A percentile compares a stretch with the other conserved stretches of the same genome.
Evolutionary conservation across 2,797 vertebrate genomes (phyloP).

Genomic region (Coregonus sp.): DNA sequence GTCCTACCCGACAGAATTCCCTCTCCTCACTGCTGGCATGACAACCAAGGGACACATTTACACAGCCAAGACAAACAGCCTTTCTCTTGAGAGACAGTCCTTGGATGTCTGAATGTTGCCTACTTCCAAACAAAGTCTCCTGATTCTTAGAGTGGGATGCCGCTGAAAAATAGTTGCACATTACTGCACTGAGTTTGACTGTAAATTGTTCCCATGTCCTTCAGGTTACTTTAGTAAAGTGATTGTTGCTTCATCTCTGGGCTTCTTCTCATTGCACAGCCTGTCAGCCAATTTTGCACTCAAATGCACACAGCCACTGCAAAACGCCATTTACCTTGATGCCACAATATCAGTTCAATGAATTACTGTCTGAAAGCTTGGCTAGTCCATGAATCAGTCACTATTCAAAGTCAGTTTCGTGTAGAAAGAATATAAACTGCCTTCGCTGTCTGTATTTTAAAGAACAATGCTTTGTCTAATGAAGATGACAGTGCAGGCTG

Average conservation of each 20-base stretch:
- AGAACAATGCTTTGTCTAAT: background rate
- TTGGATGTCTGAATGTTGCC: background rate
- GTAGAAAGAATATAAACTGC: constrained; percentile 32
- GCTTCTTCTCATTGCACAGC: background rate
- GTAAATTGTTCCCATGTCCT: background rate
- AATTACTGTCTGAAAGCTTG: constrained; percentile 14
- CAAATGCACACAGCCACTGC: constrained; percentile 23
- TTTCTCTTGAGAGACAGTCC: background rate
- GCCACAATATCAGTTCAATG: constrained; percentile 27
- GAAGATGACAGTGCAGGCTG: background rate
- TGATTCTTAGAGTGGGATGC: background rate
- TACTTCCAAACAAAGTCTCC: background rate
- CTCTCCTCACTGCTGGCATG: background rate
- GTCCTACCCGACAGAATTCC: background rate
- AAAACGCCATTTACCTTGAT: constrained; percentile 41
- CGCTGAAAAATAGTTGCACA: background rate
- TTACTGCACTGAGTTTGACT: constrained; percentile 4
- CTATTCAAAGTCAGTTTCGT: constrained; percentile 23
- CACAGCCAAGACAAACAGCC: background rate
- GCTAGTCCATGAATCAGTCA: constrained; percentile 28
- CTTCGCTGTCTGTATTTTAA: constrained; percentile 35
- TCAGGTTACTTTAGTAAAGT: constrained; percentile 3
- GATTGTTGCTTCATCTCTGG: background rate
- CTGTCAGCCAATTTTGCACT: constrained; percentile 13
- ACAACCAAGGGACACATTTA: background rate